Percentiles rank a stretch among this genome's conserved stretches.
Evolutionary conservation across 2,797 vertebrate genomes (phyloP).

Genomic region (Calcarius lapponicus): DNA sequence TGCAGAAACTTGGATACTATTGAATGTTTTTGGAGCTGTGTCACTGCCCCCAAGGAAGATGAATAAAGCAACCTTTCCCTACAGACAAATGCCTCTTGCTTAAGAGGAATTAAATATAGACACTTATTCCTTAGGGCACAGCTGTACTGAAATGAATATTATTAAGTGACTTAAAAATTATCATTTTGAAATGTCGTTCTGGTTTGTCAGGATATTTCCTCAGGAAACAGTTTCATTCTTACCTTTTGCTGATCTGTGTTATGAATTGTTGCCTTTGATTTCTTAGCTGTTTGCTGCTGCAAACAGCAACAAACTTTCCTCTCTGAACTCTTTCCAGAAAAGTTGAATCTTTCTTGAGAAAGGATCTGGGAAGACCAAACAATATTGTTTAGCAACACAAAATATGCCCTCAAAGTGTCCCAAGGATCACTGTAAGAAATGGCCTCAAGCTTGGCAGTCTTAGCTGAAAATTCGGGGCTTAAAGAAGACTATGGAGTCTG

Average conservation of each 20-base stretch:
- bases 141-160: constrained; percentile 8
- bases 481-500: not conserved
- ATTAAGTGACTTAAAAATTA: constrained; percentile 24
- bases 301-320: not conserved
- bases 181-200: not conserved
- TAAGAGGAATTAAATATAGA: constrained; percentile 37
- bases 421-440: not conserved
- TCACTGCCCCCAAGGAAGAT: not conserved
- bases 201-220: not conserved
- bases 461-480: not conserved
- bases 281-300: not conserved
- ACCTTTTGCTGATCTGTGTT: not conserved
- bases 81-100: constrained; percentile 13
- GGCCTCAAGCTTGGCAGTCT: not conserved
- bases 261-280: not conserved
- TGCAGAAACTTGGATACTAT: not conserved
- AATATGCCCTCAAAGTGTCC: not conserved
- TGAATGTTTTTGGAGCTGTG: not conserved
- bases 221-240: not conserved
- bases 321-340: not conserved
- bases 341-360: not conserved
- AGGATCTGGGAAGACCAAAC: not conserved
- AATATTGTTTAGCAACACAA: not conserved
- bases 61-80: not conserved
- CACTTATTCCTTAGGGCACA: constrained; percentile 15